Conservation (phyloP, 2,888 invertebrate genomes). For the Sminthurinus aureus region DNA sequence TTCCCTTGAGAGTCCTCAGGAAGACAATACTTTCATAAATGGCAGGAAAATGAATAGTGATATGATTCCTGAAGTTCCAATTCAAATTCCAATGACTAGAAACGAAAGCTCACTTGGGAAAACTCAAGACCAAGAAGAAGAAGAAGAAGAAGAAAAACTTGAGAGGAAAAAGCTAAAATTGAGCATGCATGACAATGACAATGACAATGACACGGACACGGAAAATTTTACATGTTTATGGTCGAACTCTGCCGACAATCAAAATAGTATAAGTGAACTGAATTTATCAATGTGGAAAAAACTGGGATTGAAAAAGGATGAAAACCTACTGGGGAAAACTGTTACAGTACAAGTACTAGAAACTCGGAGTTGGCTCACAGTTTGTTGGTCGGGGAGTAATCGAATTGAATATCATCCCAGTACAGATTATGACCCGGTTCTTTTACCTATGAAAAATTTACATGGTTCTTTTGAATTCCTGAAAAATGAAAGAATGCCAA, state of each 20-base stretch:
- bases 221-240: too few species aligned
- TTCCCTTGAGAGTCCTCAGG: too few species aligned
- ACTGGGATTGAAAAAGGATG: neutral
- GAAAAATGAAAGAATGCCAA: too few species aligned
- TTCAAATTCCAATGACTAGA: too few species aligned
- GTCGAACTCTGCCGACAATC: too few species aligned
- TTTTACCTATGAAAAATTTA: neutral
- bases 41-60: too few species aligned
- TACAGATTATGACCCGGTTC: neutral
- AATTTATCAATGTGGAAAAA: conserved; percentile 6
- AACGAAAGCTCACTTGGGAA: too few species aligned
- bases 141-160: neutral
- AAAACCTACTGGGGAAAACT: neutral
- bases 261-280: neutral
- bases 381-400: neutral
- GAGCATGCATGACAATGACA: neutral
- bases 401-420: neutral
- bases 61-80: too few species aligned
- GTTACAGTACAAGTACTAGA: neutral
- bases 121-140: too few species aligned
- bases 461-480: too few species aligned
- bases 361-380: neutral
- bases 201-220: too few species aligned
- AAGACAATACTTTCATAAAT: too few species aligned
- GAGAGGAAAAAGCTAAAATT: neutral